Evolutionary conservation across 2,113 vertebrate species (phyloP), one percentile per base, ranked within the genome.

Genomic region (Rhinopomastus cyanomelas): DNA sequence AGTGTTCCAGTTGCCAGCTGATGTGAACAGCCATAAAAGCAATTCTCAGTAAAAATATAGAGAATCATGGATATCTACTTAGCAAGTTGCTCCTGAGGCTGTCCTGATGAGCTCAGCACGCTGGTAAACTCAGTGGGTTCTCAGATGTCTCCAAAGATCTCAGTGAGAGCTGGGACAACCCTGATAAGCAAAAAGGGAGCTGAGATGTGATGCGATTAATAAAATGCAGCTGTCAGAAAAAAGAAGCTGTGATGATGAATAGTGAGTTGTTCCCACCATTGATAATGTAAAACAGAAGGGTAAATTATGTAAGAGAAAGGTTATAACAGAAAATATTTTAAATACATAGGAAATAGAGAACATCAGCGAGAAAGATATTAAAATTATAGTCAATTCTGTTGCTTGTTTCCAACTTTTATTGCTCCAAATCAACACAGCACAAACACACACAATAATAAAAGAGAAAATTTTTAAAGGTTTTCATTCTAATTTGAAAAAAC

Each of bases 101-200:
- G 51, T 21, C 44, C 16, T 65, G 36, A n/a, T 23, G 12, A 52
- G 27, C 7, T 59, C 44, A 65, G 15, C 15, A 10, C 21, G 59
- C 30, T 27, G 11, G 4, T 51, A 22, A 46, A 37, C 36, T 74
- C 44, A 73, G 4, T 1, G 2, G 30, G 34, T 17, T 19, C 34
- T 51, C 13, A 34, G n/a, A 59, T 44, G 5, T 8, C 36, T 11
- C 14, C 1, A 1, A n/a, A 19, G 26, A 72, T 44, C n/a, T 67
- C 76, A 37, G 22, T 1, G 1, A 74, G 44, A 23, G 46, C 5
- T 2, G 1, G 16, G 8, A 37, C 22, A 37, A 26, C n/a, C 27
- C 21, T 37, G 17, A 59, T 59, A 66, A 66, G 19, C 12, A 56
- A 49, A 49, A 16, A 1, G 0, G 32, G 19, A 64, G 20, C 42